Evolutionary conservation across 2,797 vertebrate genomes (phyloP).

Genomic region (Sebastes wilsoni): DNA sequence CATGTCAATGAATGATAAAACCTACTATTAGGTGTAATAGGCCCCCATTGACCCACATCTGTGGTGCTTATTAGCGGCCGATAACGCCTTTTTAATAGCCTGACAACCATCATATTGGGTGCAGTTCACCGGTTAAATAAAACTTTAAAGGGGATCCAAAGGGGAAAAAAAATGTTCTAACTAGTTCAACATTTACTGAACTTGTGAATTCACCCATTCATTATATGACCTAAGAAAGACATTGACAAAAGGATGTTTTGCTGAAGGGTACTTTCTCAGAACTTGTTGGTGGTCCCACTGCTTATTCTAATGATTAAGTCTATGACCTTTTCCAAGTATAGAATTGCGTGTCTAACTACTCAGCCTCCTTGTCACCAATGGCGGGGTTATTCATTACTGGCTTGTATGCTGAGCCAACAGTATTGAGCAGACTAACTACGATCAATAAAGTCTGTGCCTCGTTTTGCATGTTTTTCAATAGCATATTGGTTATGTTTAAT

Average conservation of each 20-base stretch:
- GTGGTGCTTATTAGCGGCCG: too few species aligned
- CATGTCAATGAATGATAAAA: fast-evolving
- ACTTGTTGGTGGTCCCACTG: constrained; percentile 8
- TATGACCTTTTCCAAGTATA: constrained; percentile 46
- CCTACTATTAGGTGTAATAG: too few species aligned
- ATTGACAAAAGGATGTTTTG: not conserved
- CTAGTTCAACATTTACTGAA: not conserved
- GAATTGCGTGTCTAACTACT: not conserved
- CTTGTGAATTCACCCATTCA: not conserved
- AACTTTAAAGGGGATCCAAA: not conserved
- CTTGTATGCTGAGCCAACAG: not conserved
- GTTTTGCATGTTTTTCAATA: not conserved
- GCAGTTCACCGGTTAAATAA: not conserved
- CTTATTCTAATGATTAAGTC: constrained; percentile 34
- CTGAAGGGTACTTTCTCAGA: not conserved
- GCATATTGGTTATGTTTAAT: not conserved
- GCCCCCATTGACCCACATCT: too few species aligned
- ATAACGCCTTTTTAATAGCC: too few species aligned
- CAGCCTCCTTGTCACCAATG: constrained; percentile 9
- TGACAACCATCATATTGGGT: too few species aligned
- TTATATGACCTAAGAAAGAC: not conserved
- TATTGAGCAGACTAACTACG: not conserved
- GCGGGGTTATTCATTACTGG: constrained; percentile 26
- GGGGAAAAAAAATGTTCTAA: not conserved
- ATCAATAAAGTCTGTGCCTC: constrained; percentile 11